Evolutionary conservation across 1,140 invertebrate genomes (phyloP), one percentile per base, ranked within the genome.

Genomic region (Pissodes strobi): DNA sequence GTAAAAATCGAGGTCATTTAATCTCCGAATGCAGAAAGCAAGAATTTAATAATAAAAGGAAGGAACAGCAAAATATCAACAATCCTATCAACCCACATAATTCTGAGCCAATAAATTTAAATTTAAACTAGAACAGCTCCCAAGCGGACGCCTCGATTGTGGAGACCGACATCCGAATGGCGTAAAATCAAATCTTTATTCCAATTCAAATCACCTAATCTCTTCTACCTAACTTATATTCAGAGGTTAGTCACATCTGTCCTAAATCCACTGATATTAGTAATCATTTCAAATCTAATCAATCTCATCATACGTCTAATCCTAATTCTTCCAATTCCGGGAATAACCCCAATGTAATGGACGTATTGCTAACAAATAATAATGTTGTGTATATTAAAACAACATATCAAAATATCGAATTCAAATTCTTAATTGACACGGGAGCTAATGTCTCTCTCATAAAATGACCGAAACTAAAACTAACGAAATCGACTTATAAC

Each of bases 21-120:
- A 69, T 69, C 38, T 12, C n/a, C 1, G 68, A 67, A 58, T 69
- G 65, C 59, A 56, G 58, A 12, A 69, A 67, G 67, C 30, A 49
- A 2, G 51, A 57, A 19, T 68, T 60, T 52, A 68, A 68, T n/a
- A n/a, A n/a, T 4, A 53, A 45, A 19, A 8, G n/a, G n/a, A n/a
- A n/a, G n/a, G n/a, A n/a, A n/a, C n/a, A n/a, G n/a, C n/a, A n/a
- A n/a, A n/a, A n/a, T n/a, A 18, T 5, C 23, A 56, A 37, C 10
- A 38, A 53, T 8, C n/a, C 27, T 12, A n/a, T n/a, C n/a, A n/a
- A n/a, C n/a, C 46, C 30, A 30, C 25, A n/a, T n/a, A n/a, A n/a
- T n/a, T n/a, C n/a, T n/a, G n/a, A n/a, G n/a, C n/a, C n/a, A n/a
- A n/a, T n/a, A n/a, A n/a, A n/a, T 37, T 43, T 15, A 10, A n/a